Evolutionary conservation across 2,113 vertebrate species (phyloP).

Genomic region (Oreochromis tanganicae): DNA sequence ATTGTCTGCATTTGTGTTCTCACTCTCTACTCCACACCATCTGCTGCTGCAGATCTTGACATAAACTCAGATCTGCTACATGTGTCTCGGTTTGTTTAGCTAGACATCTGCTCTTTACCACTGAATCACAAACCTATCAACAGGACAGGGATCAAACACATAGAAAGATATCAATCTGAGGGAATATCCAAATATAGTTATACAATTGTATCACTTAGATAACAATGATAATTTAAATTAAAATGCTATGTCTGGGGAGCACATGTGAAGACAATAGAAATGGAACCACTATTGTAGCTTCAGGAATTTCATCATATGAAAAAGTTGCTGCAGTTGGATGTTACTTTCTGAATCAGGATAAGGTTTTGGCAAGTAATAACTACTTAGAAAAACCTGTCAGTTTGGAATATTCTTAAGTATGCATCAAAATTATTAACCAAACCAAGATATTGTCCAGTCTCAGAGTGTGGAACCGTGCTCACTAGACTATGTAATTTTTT

Average conservation of each 20-base stretch:
- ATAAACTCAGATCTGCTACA: not conserved
- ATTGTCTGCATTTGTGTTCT: not conserved
- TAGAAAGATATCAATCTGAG: not conserved
- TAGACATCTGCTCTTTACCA: not conserved
- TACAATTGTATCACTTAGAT: not conserved
- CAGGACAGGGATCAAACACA: not conserved
- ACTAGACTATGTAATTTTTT: not conserved
- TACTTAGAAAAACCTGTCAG: not conserved
- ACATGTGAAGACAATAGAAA: not conserved
- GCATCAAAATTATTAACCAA: not conserved
- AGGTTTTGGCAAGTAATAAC: accelerated
- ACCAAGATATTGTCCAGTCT: not conserved
- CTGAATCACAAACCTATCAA: not conserved
- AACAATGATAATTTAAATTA: not conserved
- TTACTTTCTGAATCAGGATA: not conserved
- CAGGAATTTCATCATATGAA: not conserved
- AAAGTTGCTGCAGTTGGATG: not conserved
- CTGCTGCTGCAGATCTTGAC: not conserved
- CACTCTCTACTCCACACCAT: not conserved
- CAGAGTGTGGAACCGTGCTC: not conserved
- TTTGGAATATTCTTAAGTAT: not conserved
- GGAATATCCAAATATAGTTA: not conserved
- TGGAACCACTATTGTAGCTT: not conserved
- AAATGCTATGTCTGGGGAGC: not conserved
- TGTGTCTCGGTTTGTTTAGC: not conserved